Evolutionary conservation across 2,797 vertebrate genomes (phyloP).

Genomic region (Neomorphus geoffroyi): DNA sequence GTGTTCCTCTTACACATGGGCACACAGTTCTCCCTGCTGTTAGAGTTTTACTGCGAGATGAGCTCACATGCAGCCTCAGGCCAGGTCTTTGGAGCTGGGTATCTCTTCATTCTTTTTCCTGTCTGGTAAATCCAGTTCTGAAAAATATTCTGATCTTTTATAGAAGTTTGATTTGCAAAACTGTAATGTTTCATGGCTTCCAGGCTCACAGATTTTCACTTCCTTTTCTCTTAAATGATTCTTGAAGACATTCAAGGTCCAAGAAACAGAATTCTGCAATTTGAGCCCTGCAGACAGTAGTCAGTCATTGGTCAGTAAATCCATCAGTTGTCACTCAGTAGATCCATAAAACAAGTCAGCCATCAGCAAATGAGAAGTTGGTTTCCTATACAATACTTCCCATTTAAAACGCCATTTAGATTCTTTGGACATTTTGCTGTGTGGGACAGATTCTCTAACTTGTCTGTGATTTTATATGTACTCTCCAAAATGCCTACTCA

Average conservation of each 20-base stretch:
- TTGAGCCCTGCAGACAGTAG: not conserved
- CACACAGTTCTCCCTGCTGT: not conserved
- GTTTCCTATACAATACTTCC: not conserved
- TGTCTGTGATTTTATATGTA: not conserved
- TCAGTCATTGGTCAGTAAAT: no score
- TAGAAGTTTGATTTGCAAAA: not conserved
- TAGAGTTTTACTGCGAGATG: not conserved
- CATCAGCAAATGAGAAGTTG: not conserved
- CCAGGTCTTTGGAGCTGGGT: not conserved
- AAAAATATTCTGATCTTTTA: not conserved
- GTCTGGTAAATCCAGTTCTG: not conserved
- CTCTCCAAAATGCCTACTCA: not conserved
- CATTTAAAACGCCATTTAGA: not conserved
- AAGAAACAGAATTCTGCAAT: not conserved
- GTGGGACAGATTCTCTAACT: not conserved
- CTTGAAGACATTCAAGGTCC: not conserved
- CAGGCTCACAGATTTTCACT: not conserved
- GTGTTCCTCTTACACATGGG: accelerated
- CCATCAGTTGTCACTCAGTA: not conserved
- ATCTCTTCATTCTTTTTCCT: not conserved
- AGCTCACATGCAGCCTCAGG: not conserved
- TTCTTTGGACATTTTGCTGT: not conserved
- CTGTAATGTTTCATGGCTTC: not conserved
- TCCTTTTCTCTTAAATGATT: not conserved
- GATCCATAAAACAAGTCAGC: not conserved